Evolutionary conservation across 2,113 vertebrate genomes (phyloP).

Genomic region (Chitala chitala): DNA sequence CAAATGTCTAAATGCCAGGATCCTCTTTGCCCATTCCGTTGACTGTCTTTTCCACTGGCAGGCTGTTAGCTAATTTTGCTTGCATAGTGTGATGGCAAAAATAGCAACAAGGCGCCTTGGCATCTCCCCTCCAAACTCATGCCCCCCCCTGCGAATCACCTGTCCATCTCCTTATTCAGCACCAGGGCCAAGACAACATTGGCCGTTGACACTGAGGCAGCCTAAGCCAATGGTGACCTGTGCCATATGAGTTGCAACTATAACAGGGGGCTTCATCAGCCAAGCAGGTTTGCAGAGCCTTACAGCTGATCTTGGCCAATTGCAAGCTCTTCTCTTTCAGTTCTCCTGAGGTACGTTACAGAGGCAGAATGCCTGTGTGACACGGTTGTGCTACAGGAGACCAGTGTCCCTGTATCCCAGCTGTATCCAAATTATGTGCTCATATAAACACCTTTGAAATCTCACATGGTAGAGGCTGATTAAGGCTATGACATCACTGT

Average conservation of each 20-base stretch:
- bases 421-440: not conserved
- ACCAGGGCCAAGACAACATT: conserved; percentile 60
- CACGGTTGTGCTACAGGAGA: not conserved
- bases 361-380: not conserved
- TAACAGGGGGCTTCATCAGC: conserved; percentile 74
- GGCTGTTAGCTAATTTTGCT: conserved; percentile 53
- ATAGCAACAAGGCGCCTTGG: conserved; percentile 68
- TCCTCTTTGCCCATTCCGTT: conserved; percentile 29
- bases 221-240: conserved; percentile 67
- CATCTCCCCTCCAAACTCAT: conserved; percentile 58
- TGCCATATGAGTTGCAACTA: conserved; percentile 78
- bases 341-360: conserved; percentile 65
- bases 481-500: not conserved
- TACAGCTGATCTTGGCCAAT: conserved; percentile 55
- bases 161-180: conserved; percentile 69
- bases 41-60: conserved; percentile 20
- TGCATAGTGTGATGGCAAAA: conserved; percentile 66
- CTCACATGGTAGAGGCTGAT: not conserved
- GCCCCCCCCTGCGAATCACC: conserved; percentile 49
- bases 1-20: conserved; percentile 16
- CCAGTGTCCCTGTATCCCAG: not conserved
- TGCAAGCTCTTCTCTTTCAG: conserved; percentile 60
- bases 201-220: conserved; percentile 36
- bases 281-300: conserved; percentile 62
- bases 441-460: not conserved